Evolutionary conservation across 1,140 invertebrate genomes (phyloP), one percentile per base, ranked within the genome.

Genomic region (Cryptotermes secundus): DNA sequence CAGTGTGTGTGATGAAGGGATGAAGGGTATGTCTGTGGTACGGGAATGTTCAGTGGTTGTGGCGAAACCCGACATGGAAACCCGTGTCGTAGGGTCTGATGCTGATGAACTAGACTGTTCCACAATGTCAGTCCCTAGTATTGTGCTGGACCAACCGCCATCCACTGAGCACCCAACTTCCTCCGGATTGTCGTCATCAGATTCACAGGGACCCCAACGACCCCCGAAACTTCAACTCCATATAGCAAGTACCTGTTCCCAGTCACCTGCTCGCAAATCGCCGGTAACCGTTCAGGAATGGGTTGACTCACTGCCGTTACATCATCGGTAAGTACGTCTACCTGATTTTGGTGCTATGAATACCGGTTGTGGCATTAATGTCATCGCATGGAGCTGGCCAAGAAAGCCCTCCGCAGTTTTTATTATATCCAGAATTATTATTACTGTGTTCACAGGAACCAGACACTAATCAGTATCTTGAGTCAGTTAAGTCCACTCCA

Each of bases 261-360:
- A 82, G 14, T 26, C 42, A 34, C 14, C 80, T 22, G 84, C 85
- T 4, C 59, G 85, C 6, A 89, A 88, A 81, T 88, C 87, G 34
- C 88, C 88, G 16, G 87, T 89, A 34, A 88, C 88, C 59, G 87
- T 88, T 26, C 88, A 89, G 85, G 87, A 88, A 85, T 89, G 88
- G 88, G 87, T 89, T n/a, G 88, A 89, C 83, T 88, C 88, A 19
- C 83, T 89, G 34, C 87, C 87, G 2, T 82, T 87, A 35, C 31
- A 16, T 26, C 26, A 72, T 26, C 26, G 59, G 59, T 72, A 31
- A 72, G 59, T 31, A 72, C 59, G 10, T 10, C 6, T 31, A 31
- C 1, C 26, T 72, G 59, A 72, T 7, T 31, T n/a, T 72, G 6
- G 0, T 72, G n/a, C 7, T 72, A 31, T 19, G 2, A 59, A 22